Evolutionary conservation across 2,888 invertebrate species (phyloP).

Genomic region (Cancer borealis): DNA sequence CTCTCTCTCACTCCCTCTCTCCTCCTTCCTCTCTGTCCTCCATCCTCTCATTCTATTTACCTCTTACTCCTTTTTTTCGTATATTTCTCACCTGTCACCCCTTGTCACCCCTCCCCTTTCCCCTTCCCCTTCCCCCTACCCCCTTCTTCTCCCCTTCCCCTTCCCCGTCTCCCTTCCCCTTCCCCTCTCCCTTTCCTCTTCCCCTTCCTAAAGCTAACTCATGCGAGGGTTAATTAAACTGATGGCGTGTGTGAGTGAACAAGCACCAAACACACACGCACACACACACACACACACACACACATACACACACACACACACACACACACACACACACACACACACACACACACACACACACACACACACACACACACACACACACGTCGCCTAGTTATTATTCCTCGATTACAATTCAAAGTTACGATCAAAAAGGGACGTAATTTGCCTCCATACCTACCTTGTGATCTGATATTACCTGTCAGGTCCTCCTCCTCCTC

Average conservation of each 20-base stretch:
- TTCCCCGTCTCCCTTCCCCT: background rate
- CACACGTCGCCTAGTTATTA: background rate
- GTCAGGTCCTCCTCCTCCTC: constrained; percentile 2
- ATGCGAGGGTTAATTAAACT: background rate
- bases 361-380: constrained; percentile 21
- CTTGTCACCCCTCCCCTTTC: background rate
- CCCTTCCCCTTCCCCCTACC: background rate
- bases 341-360: constrained; percentile 18
- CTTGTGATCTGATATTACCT: constrained; percentile 9
- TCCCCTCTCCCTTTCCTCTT: too few relatives aligned
- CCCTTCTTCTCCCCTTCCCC: background rate
- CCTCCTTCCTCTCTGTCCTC: background rate
- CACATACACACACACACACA: constrained; percentile 33
- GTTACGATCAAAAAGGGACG: background rate
- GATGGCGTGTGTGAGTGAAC: background rate
- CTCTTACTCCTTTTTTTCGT: background rate
- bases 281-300: constrained; percentile 48
- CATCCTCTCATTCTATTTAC: background rate
- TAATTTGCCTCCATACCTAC: background rate
- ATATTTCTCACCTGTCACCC: background rate
- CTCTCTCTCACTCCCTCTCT: background rate
- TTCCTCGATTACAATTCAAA: background rate
- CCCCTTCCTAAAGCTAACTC: background rate
- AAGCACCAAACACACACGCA: background rate
- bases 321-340: constrained; percentile 46